Evolutionary conservation across 2,797 vertebrate genomes (phyloP), one percentile per base, ranked within the genome.

Genomic region (Philypnodon macrostomus): DNA sequence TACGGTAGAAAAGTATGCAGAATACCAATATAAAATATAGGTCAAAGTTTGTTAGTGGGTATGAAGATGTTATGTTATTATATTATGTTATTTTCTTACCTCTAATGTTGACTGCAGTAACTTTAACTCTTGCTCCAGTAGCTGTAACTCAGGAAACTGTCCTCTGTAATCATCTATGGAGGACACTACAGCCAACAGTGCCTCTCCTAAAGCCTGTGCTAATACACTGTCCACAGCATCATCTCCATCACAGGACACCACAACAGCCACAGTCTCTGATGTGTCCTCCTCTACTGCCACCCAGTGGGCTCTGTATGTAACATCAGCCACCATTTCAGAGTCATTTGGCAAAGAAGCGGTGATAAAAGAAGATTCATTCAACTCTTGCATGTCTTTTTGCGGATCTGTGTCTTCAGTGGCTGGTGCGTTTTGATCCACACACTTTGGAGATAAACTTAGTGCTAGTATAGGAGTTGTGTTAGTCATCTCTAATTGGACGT

Each of bases 131-230:
- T 94, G 90, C 51, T 98, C 96, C 1, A 98, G 86, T 4, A 87
- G 79, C 55, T 98, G 94, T 29, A 98, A 75, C 76, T 97, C 95
- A 0, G 93, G 94, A 47, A 98, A 98, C 75, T 95, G 95, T 30
- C 96, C 96, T 68, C 95, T 90, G 67, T 93, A 98, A 63, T 98
- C 95, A 32, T 96, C 95, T 52, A 98, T 81, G 34, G 93, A 90
- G 0, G 94, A 94, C 57, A 90, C 80, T n/a, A 95, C 67, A 10
- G 87, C 77, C 33, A 64, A 56, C 11, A 97, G 82, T n/a, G 95
- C 93, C 1, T 95, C 93, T 18, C 92, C 91, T 65, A 98, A 44
- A 12, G 26, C 41, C 18, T 33, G 31, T 9, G 44, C 31, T 19
- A 31, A 70, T 26, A 86, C 88, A 0, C 73, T 88, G 75, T 94